Evolutionary conservation across 30 jellyfish, hydroid and myxozoan species (phyloP).

Genomic region (Pseudorhiza aurosa): DNA sequence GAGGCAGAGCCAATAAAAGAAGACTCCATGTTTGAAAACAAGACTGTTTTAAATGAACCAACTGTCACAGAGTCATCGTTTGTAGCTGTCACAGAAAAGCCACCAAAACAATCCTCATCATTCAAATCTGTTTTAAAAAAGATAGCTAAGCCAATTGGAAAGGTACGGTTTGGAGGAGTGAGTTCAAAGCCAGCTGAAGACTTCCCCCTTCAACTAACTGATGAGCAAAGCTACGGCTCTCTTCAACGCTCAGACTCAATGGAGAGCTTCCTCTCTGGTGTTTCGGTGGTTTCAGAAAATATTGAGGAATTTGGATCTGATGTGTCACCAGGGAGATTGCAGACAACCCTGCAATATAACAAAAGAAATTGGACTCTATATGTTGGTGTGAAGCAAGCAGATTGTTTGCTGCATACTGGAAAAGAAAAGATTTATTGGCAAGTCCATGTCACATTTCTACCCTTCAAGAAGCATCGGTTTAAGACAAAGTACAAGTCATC

Average conservation of each 20-base stretch:
- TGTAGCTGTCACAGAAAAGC: slow-evolving; percentile 59
- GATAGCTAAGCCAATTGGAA: slow-evolving; percentile 79
- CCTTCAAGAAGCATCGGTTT: slow-evolving; percentile 91
- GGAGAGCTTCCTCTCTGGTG: slow-evolving; percentile 94
- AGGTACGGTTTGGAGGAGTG: slow-evolving; percentile 86
- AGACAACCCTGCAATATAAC: slow-evolving; percentile 76
- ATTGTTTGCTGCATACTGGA: slow-evolving; percentile 81
- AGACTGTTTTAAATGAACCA: slow-evolving; percentile 42
- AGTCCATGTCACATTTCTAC: slow-evolving; percentile 89
- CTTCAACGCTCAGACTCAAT: slow-evolving; percentile 79
- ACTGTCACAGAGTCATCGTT: slow-evolving; percentile 75
- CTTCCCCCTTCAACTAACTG: slow-evolving; percentile 40
- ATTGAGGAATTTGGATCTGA: slow-evolving; percentile 93
- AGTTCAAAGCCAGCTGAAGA: slow-evolving; percentile 51
- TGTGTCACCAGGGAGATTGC: slow-evolving; percentile 95
- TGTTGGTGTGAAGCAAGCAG: slow-evolving; percentile 96
- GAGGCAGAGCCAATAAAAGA: slow-evolving; percentile 19
- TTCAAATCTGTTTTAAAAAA: slow-evolving; percentile 80
- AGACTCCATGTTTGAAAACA: neutral
- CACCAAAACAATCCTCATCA: slow-evolving; percentile 50
- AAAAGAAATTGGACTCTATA: slow-evolving; percentile 77
- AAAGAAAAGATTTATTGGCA: slow-evolving; percentile 94
- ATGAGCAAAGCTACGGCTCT: slow-evolving; percentile 56
- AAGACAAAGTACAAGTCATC: slow-evolving; percentile 92
- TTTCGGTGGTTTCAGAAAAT: slow-evolving; percentile 84